phyloP scores from a whole-genome alignment of 2,113 vertebrate genomes.

The Cinclus cinclus region DNA sequence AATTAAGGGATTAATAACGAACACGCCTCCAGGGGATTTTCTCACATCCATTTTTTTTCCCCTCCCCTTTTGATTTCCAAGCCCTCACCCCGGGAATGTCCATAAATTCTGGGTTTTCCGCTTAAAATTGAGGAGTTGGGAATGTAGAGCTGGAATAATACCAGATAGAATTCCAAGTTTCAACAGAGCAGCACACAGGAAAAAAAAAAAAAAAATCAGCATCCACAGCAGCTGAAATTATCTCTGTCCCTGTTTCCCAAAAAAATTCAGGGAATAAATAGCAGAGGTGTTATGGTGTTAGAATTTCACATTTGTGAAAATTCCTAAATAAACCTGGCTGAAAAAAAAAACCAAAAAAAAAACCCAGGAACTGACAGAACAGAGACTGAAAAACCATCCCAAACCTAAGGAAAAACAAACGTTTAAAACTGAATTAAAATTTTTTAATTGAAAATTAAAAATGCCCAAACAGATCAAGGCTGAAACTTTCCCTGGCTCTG shows the following conservation, averaged over 20 bases:
- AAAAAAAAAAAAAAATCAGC: not conserved
- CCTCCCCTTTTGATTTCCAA: not conserved
- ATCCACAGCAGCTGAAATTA: not conserved
- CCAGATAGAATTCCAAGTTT: not conserved
- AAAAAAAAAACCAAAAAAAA: not conserved
- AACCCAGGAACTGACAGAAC: not conserved
- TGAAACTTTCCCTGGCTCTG: not conserved
- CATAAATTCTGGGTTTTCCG: not conserved
- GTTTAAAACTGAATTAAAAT: not conserved
- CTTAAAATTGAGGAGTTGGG: not conserved
- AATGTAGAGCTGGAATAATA: not conserved
- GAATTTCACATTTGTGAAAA: not conserved
- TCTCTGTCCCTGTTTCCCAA: not conserved
- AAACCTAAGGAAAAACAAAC: not conserved
- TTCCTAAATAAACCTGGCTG: not conserved
- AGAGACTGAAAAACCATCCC: not conserved
- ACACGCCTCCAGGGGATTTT: not conserved
- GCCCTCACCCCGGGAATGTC: not conserved
- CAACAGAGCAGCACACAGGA: not conserved
- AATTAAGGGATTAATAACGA: not conserved
- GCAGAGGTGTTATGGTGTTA: not conserved
- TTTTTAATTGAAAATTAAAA: not conserved
- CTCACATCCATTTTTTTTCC: not conserved
- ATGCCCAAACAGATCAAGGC: not conserved
- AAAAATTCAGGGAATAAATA: not conserved